Evolutionary conservation across 1,140 invertebrate genomes (phyloP), one percentile per base, ranked within the genome.

Genomic region (Paralvinella palmiformis): DNA sequence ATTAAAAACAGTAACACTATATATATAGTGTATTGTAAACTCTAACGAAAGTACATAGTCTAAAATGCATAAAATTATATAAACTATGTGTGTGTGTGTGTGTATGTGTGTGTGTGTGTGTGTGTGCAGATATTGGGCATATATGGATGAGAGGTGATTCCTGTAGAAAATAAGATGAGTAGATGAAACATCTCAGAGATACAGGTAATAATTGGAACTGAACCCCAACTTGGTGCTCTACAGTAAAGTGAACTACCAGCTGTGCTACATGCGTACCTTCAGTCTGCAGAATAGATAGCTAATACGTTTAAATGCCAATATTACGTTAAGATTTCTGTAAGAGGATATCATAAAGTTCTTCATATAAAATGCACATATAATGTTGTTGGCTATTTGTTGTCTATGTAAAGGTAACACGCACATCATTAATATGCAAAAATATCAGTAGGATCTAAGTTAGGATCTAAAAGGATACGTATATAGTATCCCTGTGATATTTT

Each of bases 1-100:
- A 71, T n/a, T 37, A 41, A 41, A 41, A 13, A 35, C 2, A 32
- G 41, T 48, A 57, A 60, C n/a, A 62, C 27, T 58, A 41, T 56
- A 37, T 17, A 22, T 37, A 10, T 41, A 10, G 37, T 41, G n/a
- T 41, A n/a, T 13, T n/a, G n/a, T 41, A 41, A 10, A 41, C 10
- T 41, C 10, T 13, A 13, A 41, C 37, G 10, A 41, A n/a, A 13
- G n/a, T n/a, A 13, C 37, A n/a, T 41, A 41, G n/a, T n/a, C 37
- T 13, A 41, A 10, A 41, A 10, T 13, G 10, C 10, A 41, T 13
- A 41, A n/a, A 41, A 41, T 41, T 41, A n/a, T n/a, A 52, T 27
- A 29, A 52, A 52, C 24, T 29, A 52, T 2, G n/a, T 52, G 48
- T 48, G 15, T 48, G 4, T 24, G n/a, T 15, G 4, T 48, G 15